Base-by-base conservation (phyloP, 2,113 vertebrate genomes). In the Probosciger aterrimus region DNA sequence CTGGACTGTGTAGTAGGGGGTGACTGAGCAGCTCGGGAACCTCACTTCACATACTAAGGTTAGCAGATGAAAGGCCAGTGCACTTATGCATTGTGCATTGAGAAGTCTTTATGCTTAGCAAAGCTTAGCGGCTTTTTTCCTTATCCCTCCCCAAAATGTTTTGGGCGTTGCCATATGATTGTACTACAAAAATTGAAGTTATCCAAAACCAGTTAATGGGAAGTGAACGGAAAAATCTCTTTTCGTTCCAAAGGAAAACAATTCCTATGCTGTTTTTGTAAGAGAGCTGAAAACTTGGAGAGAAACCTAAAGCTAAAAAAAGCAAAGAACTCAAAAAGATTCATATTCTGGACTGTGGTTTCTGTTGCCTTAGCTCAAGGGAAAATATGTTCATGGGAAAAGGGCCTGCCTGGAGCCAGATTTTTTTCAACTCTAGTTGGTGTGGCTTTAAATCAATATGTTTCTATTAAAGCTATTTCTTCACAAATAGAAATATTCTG, bases 341-440 rank as follows among this genome's bases (percentile, higher is more conserved):
- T 95, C 90, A 75, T 95, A 82, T 86, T 96, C 81, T 92, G 95
- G 67, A 82, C 86, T 95, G 95, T 69, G 84, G 95, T 87, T 96
- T 91, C 89, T 94, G 67, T 70, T 93, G 86, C 74, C 30, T 90
- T 85, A 87, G 89, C 90, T 96, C 86, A 91, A 95, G 88, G 67
- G 92, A 96, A 96, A 97, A 95, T 73, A 88, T 87, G 52, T 86
- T 93, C 94, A 93, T 89, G 93, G 88, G 94, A 97, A 95, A 94
- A 96, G 39, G 82, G 71, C 67, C 90, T 94, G 96, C 71, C 68
- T 68, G 68, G 47, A 88, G 79, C 71, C 92, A 94, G 85, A 27
- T 27, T 85, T 92, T 93, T 95, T 87, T 82, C 60, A 95, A 16
- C 39, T 83, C 90, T 74, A 83, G 64, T 37, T 96, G 63, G 46